Conservation (phyloP, 2,888 invertebrate species). For the Tetragonula carbonaria region DNA sequence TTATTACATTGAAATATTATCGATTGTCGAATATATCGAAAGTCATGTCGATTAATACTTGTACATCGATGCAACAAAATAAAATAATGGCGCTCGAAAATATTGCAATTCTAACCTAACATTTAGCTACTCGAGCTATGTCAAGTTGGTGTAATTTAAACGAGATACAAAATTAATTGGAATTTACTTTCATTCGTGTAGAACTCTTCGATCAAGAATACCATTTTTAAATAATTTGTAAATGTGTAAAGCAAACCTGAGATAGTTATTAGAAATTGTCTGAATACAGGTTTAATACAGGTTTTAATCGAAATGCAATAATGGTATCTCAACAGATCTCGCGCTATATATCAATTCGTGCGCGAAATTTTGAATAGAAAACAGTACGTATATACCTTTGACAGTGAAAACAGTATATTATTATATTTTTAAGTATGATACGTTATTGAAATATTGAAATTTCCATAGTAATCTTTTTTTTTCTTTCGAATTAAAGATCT, state of each 20-base stretch:
- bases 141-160: not conserved
- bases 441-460: not conserved
- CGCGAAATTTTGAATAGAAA: conserved; percentile 50
- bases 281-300: not conserved
- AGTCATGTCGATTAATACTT: conserved; percentile 1
- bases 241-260: not conserved
- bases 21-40: conserved; percentile 47
- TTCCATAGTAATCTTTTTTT: not conserved
- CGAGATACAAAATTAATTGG: not conserved
- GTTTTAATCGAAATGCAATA: conserved; percentile 32
- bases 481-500: not conserved
- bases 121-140: not conserved
- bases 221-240: not conserved
- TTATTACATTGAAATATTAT: conserved; percentile 20
- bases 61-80: conserved; percentile 4
- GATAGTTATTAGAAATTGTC: conserved; percentile 6
- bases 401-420: not conserved
- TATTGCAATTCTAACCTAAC: conserved; percentile 37
- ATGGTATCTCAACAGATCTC: conserved; percentile 5
- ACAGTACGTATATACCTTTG: not conserved
- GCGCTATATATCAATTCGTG: not conserved
- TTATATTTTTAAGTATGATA: not conserved
- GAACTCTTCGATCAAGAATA: not conserved
- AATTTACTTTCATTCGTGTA: not conserved
- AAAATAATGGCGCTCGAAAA: conserved; percentile 26